Evolutionary conservation across 2,113 vertebrate genomes (phyloP).

Genomic region (Pristiophorus japonicus): DNA sequence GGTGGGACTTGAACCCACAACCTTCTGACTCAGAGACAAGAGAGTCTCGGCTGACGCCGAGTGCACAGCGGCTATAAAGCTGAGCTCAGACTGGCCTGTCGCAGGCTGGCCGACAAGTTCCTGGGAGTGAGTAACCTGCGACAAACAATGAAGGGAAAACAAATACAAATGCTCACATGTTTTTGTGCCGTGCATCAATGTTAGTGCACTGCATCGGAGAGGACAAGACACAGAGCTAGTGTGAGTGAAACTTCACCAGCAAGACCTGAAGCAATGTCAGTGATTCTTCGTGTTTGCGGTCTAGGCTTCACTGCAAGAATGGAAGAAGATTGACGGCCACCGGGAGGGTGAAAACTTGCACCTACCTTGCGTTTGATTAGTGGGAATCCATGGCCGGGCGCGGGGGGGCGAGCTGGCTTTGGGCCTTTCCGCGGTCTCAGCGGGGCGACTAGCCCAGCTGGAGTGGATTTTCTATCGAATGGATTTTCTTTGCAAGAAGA

Average conservation of each 20-base stretch:
- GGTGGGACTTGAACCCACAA: too few species aligned
- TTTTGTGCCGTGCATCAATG: not conserved
- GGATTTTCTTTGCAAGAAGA: constrained; percentile 76
- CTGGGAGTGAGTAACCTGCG: not conserved
- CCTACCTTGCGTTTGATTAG: constrained; percentile 88
- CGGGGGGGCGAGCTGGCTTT: constrained; percentile 61
- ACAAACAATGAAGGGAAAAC: not conserved
- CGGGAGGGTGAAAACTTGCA: not conserved
- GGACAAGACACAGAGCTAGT: not conserved
- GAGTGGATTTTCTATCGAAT: constrained; percentile 79
- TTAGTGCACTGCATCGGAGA: not conserved
- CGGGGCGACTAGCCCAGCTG: constrained; percentile 56
- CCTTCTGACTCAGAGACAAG: not conserved
- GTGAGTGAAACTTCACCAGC: not conserved
- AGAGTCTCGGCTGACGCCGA: not conserved
- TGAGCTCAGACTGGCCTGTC: not conserved
- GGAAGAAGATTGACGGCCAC: not conserved
- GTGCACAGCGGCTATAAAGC: not conserved
- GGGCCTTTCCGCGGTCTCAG: constrained; percentile 63
- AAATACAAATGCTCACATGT: not conserved
- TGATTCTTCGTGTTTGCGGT: not conserved
- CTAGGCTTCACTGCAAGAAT: not conserved
- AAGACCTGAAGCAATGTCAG: not conserved
- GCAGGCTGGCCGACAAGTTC: not conserved
- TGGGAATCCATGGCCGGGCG: constrained; percentile 78